phyloP scores from a whole-genome alignment of 2,888 invertebrate genomes.

The Opisthograptis luteolata region DNA sequence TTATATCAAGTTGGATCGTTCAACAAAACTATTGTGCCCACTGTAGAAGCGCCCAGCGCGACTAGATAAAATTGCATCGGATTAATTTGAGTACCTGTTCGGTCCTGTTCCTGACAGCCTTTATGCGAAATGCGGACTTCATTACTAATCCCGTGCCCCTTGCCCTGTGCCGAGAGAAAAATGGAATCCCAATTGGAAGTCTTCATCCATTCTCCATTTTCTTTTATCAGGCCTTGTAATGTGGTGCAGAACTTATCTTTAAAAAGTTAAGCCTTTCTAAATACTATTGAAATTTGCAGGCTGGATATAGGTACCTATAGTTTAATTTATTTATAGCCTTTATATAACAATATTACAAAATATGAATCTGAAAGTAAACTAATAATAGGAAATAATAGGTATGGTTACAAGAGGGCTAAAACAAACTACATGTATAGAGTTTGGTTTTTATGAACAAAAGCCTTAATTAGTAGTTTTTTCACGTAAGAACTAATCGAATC shows the following conservation, averaged over 20 bases:
- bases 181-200: constrained; percentile 1
- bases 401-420: too few relatives aligned
- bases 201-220: constrained; percentile 1
- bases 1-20: too few relatives aligned
- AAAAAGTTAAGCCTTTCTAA: too few relatives aligned
- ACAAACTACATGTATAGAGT: too few relatives aligned
- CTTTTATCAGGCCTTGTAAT: constrained; percentile 16
- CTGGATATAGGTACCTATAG: too few relatives aligned
- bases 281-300: too few relatives aligned
- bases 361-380: too few relatives aligned
- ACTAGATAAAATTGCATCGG: constrained; percentile 70
- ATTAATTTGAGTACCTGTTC: constrained; percentile 72
- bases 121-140: constrained; percentile 61
- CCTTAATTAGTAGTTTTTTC: too few relatives aligned
- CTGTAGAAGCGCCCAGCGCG: constrained; percentile 41
- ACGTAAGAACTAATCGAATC: neutral
- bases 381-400: too few relatives aligned
- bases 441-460: too few relatives aligned
- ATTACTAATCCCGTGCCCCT: constrained; percentile 44
- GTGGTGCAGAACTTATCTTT: neutral
- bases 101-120: constrained; percentile 69
- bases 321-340: too few relatives aligned
- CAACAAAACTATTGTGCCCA: constrained; percentile 31
- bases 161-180: constrained; percentile 6
- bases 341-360: too few relatives aligned